phyloP scores from a whole-genome alignment of 2,113 vertebrate species.

The Leucopsar rothschildi region DNA sequence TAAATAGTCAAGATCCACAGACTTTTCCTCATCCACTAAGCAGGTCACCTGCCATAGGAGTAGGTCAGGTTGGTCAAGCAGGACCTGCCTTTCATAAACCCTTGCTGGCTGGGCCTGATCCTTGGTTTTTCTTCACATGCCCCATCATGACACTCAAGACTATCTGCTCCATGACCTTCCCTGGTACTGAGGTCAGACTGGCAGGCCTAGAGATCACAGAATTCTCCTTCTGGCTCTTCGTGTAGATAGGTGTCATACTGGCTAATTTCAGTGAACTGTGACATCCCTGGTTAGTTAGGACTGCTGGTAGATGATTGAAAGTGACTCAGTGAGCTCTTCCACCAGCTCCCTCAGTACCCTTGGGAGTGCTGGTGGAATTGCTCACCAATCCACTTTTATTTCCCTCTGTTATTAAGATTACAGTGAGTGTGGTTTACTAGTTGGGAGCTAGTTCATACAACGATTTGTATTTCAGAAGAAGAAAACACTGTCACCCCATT shows the following conservation, averaged over 20 bases:
- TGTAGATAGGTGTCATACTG: rapidly evolving
- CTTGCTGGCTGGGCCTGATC: neutral
- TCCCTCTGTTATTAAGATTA: neutral
- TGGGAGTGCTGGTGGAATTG: neutral
- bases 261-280: neutral
- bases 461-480: neutral
- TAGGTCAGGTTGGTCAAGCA: too few species aligned
- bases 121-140: neutral
- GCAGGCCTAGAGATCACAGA: neutral
- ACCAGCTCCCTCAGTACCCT: neutral
- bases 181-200: neutral
- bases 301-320: neutral
- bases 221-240: rapidly evolving
- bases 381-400: neutral
- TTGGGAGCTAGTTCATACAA: neutral
- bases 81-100: neutral
- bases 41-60: neutral
- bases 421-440: neutral
- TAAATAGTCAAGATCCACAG: neutral
- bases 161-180: neutral
- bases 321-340: neutral
- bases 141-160: neutral
- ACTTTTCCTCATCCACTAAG: neutral
- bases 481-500: neutral
- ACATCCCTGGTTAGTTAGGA: too few species aligned